Percentiles rank a stretch among this genome's conserved stretches.
phyloP scores from a whole-genome alignment of 2,113 vertebrate species.

The Trichomycterus rosablanca region DNA sequence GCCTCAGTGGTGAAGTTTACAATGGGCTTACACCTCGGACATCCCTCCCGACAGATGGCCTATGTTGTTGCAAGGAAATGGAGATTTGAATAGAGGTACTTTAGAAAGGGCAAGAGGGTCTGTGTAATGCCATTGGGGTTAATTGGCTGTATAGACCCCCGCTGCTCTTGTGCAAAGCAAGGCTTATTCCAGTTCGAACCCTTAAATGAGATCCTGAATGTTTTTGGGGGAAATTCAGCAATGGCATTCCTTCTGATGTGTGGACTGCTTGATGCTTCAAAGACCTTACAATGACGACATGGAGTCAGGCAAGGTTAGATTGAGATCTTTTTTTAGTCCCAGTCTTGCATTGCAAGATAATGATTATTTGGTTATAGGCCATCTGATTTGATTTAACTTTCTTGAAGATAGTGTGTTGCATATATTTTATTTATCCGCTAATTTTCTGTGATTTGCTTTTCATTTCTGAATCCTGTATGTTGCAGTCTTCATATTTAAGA shows the following conservation, averaged over 20 bases:
- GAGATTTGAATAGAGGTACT: slow-evolving; percentile 44
- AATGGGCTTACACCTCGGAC: slow-evolving; percentile 51
- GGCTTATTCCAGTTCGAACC: slow-evolving; percentile 1
- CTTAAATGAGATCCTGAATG: background rate
- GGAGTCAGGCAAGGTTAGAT: too few species aligned
- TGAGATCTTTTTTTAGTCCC: slow-evolving; percentile 24
- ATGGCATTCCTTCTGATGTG: background rate
- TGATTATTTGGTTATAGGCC: too few species aligned
- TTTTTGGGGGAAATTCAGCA: background rate
- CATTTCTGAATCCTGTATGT: too few species aligned
- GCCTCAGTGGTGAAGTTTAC: slow-evolving; percentile 57
- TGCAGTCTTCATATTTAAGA: too few species aligned
- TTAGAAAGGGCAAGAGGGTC: slow-evolving; percentile 10
- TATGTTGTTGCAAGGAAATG: slow-evolving; percentile 53
- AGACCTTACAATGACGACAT: background rate
- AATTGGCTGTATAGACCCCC: slow-evolving; percentile 33
- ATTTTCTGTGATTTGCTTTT: too few species aligned
- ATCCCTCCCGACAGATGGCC: slow-evolving; percentile 50
- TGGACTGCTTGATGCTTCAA: background rate
- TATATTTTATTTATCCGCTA: too few species aligned
- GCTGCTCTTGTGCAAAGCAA: slow-evolving; percentile 29
- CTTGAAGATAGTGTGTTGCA: too few species aligned
- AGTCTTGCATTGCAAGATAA: too few species aligned
- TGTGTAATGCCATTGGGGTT: slow-evolving; percentile 14
- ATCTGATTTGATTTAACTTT: too few species aligned